Base-by-base conservation (phyloP, 2,113 vertebrate species). In the Cariama cristata region DNA sequence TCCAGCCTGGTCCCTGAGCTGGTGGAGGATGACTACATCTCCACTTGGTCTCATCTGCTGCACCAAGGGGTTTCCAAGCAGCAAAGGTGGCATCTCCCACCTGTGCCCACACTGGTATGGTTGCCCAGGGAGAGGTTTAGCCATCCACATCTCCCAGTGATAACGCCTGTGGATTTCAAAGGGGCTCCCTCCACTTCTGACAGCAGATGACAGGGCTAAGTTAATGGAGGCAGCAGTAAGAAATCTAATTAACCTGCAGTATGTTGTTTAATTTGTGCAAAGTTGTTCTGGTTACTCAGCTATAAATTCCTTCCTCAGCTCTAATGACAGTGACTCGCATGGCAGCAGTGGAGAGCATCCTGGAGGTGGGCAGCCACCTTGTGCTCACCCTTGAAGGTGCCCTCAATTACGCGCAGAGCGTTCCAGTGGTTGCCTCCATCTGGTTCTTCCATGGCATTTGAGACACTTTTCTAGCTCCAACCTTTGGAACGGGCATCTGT, bases 241-340 rank as follows among this genome's bases (percentile, higher is more conserved):
- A 95, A 96, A 96, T 96, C 89, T 93, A 92, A 97, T 98, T 97
- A 98, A 97, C 97, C 93, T 83, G 38, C 60, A 87, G 93, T 69
- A 80, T 49, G 80, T 84, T 93, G 86, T 92, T 95, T 97, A 94
- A 98, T 98, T 95, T 97, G 91, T 87, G 85, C 76, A 59, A 95
- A 96, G 92, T 92, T 87, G 92, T 96, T 95, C 92, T 95, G 92
- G 82, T 92, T 95, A 95, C 88, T 96, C 93, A 79, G n/a, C 97
- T 97, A 87, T 91, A 94, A 92, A 94, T 85, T 74, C 73, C 52
- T 73, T 94, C n/a, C 68, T 28, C 55, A 35, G 76, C 69, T 90
- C 69, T 96, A 86, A 93, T 86, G 94, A 90, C 74, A 86, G 73
- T 14, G 66, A 85, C 93, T 95, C 28, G 69, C 69, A 28, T 27